A percentile compares a stretch with the other conserved stretches of the same genome.
phyloP scores from a whole-genome alignment of 2,888 invertebrate genomes.

The Cerastis leucographa region DNA sequence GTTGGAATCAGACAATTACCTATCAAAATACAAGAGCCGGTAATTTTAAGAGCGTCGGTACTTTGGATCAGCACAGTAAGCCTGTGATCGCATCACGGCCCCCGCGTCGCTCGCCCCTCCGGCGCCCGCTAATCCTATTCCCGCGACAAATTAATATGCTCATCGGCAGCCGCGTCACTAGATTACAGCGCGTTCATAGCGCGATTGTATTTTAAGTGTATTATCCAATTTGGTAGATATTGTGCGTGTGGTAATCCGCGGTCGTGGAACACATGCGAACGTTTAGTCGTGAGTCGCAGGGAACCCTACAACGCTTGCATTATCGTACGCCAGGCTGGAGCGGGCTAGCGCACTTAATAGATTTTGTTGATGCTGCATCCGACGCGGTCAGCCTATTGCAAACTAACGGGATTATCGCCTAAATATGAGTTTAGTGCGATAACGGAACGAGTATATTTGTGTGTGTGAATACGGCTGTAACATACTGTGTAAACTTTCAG shows the following conservation, averaged over 20 bases:
- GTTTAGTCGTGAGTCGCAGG: slow-evolving; percentile 81
- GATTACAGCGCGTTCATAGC: slow-evolving; percentile 89
- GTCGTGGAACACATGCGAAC: slow-evolving; percentile 81
- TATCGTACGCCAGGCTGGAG: slow-evolving; percentile 83
- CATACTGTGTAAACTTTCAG: slow-evolving; percentile 55
- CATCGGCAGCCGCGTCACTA: slow-evolving; percentile 89
- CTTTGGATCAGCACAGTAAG: slow-evolving; percentile 78
- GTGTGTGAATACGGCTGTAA: slow-evolving; percentile 66
- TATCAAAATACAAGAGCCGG: slow-evolving; percentile 71
- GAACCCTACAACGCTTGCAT: slow-evolving; percentile 82
- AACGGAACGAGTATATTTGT: slow-evolving; percentile 77
- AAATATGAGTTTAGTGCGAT: slow-evolving; percentile 83
- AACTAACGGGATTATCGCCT: slow-evolving; percentile 87
- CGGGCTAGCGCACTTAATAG: slow-evolving; percentile 89
- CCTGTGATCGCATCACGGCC: slow-evolving; percentile 79
- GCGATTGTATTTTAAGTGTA: slow-evolving; percentile 92
- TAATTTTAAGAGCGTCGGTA: slow-evolving; percentile 75
- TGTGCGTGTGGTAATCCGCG: slow-evolving; percentile 90
- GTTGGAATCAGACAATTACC: slow-evolving; percentile 57
- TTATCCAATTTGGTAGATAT: slow-evolving; percentile 92
- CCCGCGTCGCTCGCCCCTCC: slow-evolving; percentile 66
- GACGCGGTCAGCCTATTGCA: slow-evolving; percentile 85
- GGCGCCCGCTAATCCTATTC: slow-evolving; percentile 86
- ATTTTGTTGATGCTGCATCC: slow-evolving; percentile 85
- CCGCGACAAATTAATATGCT: slow-evolving; percentile 90